phyloP scores from a whole-genome alignment of 2,113 vertebrate species.

The Tyrannus savana region DNA sequence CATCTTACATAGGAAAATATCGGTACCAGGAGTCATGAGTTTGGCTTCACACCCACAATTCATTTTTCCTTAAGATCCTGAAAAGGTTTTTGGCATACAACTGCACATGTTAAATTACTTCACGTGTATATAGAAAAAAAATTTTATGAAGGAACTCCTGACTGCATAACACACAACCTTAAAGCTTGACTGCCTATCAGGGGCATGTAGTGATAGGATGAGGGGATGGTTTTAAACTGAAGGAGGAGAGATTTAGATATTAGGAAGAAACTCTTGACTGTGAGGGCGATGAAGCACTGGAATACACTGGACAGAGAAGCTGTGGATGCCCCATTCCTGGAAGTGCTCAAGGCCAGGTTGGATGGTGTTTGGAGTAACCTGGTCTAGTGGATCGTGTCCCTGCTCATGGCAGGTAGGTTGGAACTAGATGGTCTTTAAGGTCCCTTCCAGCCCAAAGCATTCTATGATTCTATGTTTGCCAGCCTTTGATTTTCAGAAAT shows the following conservation, averaged over 20 bases:
- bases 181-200: background rate
- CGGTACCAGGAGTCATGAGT: rapidly evolving
- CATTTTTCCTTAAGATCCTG: background rate
- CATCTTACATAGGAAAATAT: background rate
- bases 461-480: background rate
- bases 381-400: background rate
- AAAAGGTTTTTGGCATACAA: background rate
- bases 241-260: background rate
- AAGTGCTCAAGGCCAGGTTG: background rate
- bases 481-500: background rate
- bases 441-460: background rate
- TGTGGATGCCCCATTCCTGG: background rate
- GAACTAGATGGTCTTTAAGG: background rate
- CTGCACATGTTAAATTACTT: background rate
- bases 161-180: background rate
- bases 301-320: rapidly evolving
- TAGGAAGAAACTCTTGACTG: background rate
- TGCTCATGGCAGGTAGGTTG: background rate
- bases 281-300: background rate
- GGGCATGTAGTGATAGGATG: background rate
- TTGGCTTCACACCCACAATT: background rate
- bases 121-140: rapidly evolving
- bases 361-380: background rate
- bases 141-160: background rate
- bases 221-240: background rate